Base-by-base conservation (phyloP, 2,113 vertebrate species). In the Oxyura jamaicensis region DNA sequence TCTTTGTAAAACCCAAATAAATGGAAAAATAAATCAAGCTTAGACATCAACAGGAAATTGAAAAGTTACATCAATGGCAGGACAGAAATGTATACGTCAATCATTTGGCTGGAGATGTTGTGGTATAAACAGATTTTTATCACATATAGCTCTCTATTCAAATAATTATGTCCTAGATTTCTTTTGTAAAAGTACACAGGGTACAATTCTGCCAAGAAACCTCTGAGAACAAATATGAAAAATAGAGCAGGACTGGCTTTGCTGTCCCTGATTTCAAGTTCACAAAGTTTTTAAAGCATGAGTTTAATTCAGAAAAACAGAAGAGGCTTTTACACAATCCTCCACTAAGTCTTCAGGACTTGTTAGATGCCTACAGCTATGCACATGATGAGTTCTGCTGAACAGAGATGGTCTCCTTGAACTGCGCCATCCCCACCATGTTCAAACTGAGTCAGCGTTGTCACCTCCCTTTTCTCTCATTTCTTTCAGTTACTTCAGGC, bases 41-140 rank as follows among this genome's bases (percentile, higher is more conserved):
- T 91, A 94, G 94, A 95, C 89, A 95, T 88, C 97, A 97, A 97
- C 94, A 97, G 97, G 96, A 98, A 98, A 97, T 95, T 96, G 92
- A 94, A 95, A 96, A 97, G 95, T 95, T 96, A 93, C 94, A 97
- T 96, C 96, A 97, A 78, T 95, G 92, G 95, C 91, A 95, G 94
- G 83, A 89, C 91, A 95, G 93, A 93, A 96, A 93, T 52, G 58
- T 95, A 94, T 89, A 97, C 96, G 89, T 97, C 97, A 97, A 96
- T 94, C 93, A 97, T 96, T 96, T 97, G 97, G 96, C 97, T 95
- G 90, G 92, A 94, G 92, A 90, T 84, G 80, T 68, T 88, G 89
- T 86, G 89, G 84, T 90, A 73, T 88, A 91, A 94, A 95, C 95
- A 97, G 97, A 96, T 97, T 95, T 97, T 96, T 96, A 97, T 97